Conservation (phyloP, 1,140 invertebrate species). For the Hycleus cichorii region DNA sequence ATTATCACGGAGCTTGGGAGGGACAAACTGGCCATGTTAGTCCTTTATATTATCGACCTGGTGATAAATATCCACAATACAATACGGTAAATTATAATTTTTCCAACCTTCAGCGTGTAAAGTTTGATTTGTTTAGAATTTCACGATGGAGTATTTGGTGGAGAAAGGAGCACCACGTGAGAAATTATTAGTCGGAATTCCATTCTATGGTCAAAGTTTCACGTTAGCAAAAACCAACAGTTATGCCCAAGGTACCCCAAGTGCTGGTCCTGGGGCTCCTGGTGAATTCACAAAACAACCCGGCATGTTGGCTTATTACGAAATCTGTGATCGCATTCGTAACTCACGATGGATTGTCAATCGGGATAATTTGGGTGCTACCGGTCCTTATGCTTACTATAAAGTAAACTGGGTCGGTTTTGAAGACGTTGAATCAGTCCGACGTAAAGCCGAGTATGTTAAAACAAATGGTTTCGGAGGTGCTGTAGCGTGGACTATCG, state of each 20-base stretch:
- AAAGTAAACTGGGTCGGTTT: slow-evolving; percentile 87
- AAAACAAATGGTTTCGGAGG: slow-evolving; percentile 64
- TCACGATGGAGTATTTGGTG: slow-evolving; percentile 65
- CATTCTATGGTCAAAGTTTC: slow-evolving; percentile 85
- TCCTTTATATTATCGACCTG: slow-evolving; percentile 57
- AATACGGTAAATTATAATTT: slow-evolving; percentile 58
- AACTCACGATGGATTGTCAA: slow-evolving; percentile 53
- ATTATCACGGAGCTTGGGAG: slow-evolving; percentile 85
- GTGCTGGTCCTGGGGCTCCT: slow-evolving; percentile 63
- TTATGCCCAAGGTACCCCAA: slow-evolving; percentile 43
- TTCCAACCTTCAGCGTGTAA: neutral
- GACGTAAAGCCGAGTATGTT: slow-evolving; percentile 70
- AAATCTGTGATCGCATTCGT: slow-evolving; percentile 73
- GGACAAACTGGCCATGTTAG: slow-evolving; percentile 72
- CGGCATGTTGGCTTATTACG: slow-evolving; percentile 84
- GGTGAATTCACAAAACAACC: slow-evolving; percentile 81
- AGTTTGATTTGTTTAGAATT: slow-evolving; percentile 51
- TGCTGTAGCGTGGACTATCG: slow-evolving; percentile 82
- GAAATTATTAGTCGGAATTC: slow-evolving; percentile 79
- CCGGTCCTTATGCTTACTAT: slow-evolving; percentile 71
- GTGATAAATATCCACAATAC: slow-evolving; percentile 64
- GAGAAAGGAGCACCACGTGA: slow-evolving; percentile 64
- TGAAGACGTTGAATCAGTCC: slow-evolving; percentile 71
- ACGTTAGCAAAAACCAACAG: slow-evolving; percentile 52
- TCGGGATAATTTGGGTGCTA: slow-evolving; percentile 42